Evolutionary conservation across 37 sponge, comb jelly and placozoan genomes (phyloP), one percentile per base, ranked within the genome.

Genomic region (Diacarnus erythraeanus): DNA sequence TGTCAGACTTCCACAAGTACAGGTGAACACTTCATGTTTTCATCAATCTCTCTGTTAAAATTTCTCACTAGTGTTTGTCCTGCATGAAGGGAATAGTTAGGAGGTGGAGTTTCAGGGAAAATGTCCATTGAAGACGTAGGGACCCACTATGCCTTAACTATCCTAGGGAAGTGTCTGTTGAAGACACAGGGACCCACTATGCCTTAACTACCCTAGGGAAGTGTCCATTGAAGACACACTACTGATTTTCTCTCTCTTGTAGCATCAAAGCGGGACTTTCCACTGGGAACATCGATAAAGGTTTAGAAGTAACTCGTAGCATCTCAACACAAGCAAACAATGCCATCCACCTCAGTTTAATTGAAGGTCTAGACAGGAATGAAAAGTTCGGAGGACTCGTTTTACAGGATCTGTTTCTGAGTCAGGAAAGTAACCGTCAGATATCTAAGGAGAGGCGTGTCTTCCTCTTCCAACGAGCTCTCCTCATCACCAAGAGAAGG

Each of bases 251-350:
- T 47, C 51, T 47, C 51, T 47, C 51, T 12, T 12, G 1, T 42
- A 79, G 89, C 37, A 51, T 66, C 61, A 65, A 82, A 51, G 77
- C 87, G 18, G 89, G 75, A 5, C 66, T 42, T 21, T 59, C 64
- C 36, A 67, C 44, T 51, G 83, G 76, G 0, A 58, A 83, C 26
- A 59, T 91, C 1, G 80, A 81, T 10, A 71, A 25, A 9, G 94
- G 87, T 21, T 42, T 87, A 26, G 80, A 77, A 15, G 90, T 89
- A 18, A 81, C 87, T 25, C 42, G 78, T 21, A 84, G 78, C 41
- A 80, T 94, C 60, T 90, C 92, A 2, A 38, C 71, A 57, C 72
- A 71, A 34, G 92, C 95, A 23, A 95, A 95, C 87, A 89, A 88
- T 61, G 78, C 83, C 25, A 85, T 95, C 41, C 95, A 95, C 82